Base-by-base conservation (phyloP, 2,113 vertebrate genomes). In the Albula glossodonta region DNA sequence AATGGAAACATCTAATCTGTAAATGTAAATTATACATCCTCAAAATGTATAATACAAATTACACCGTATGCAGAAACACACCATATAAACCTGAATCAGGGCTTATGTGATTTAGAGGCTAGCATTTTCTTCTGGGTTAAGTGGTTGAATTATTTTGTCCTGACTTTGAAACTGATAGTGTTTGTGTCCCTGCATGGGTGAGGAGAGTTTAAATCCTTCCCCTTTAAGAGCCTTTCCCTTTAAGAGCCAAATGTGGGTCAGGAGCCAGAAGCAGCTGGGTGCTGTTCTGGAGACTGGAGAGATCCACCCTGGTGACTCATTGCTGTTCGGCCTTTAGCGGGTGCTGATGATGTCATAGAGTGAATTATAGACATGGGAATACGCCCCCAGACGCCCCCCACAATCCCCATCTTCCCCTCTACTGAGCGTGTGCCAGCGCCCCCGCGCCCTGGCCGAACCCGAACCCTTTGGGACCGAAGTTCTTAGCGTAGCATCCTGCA, bases 401-500 rank as follows among this genome's bases (percentile, higher is more conserved):
- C 11, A 10, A 41, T 41, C 25, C n/a, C 41, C 8, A 41, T 6
- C 11, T 53, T 5, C 22, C 9, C 19, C 86, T 89, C 95, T 95
- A 99, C 94, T 97, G 95, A 0, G 97, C 96, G 90, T 98, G 96
- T 57, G 96, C 88, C 86, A 99, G 91, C 0, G 98, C 97, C 11
- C 98, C 98, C 0, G 98, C 97, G 0, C 98, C 98, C 48, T 95
- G 94, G 50, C 98, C 98, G 0, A 96, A 99, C 12, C 98, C 98
- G 87, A 98, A 99, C 80, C 98, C 98, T 86, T 99, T 99, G 63
- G 98, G 98, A 25, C 98, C 98, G 4, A 99, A 99, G 91, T 96
- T 96, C 93, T 99, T 99, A 83, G 97, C 96, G 0, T 99, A 99
- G 90, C 98, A 99, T 70, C 92, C 98, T 99, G 95, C 31, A 51